Base-by-base conservation (phyloP, 1,140 invertebrate species). In the Dendroctonus ponderosae region DNA sequence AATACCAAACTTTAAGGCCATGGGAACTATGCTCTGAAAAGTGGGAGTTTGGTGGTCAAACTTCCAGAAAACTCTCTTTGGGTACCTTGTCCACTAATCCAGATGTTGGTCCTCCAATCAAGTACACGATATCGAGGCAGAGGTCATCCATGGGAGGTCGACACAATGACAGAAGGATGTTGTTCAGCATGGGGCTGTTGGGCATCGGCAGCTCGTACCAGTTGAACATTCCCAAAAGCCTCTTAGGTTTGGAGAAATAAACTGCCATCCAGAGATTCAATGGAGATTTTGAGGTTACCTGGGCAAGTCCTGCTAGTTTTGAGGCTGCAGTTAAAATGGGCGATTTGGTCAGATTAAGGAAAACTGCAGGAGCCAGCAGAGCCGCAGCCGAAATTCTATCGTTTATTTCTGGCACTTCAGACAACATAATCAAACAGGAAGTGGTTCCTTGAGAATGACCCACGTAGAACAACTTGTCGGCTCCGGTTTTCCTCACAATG, bases 381-480 rank as follows among this genome's bases (percentile, higher is more conserved):
- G 51, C 52, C 48, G 56, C 60, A 37, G 67, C 49, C n/a, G 48
- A 76, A 37, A 86, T 79, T 70, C 85, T 85, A 0, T 78, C 68
- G 70, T 86, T 87, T 65, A 86, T 87, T 62, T 86, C 82, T 0
- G 89, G 86, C 12, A 79, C 77, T 38, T 81, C 81, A 12, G 86
- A 85, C 7, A 83, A 75, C 83, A 91, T 85, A 0, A 89, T 85
- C 72, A 84, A 87, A 62, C 86, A 85, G 2, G 74, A 75, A 0
- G 85, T 85, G 0, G 85, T 88, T 8, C 91, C 91, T 62, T 83
- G 75, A 3, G 75, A 76, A 52, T 76, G 73, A 9, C 74, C 74
- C 5, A 74, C 63, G 53, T 74, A 72, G 50, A 64, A 70, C 7
- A 76, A 49, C n/a, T 62, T 58, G 2, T 61, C 42, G n/a, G 61